Percentiles rank a stretch among this genome's conserved stretches.
Evolutionary conservation across 1,140 invertebrate genomes (phyloP).

Genomic region (Zaprionus taronus): DNA sequence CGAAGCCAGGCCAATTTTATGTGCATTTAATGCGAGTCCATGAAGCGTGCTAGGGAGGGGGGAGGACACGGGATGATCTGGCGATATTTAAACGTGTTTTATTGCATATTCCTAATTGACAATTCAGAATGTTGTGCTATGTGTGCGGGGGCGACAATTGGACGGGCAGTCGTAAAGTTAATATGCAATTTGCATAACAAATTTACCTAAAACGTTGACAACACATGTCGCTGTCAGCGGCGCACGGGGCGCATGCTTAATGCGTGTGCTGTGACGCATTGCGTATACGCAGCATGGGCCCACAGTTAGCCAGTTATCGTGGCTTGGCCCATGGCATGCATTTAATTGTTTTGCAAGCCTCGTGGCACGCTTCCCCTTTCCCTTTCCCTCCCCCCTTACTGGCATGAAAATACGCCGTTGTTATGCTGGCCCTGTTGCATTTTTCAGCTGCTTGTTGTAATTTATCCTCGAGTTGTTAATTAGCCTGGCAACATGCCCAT

Average conservation of each 20-base stretch:
- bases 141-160: constrained; percentile 34
- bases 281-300: constrained; percentile 64
- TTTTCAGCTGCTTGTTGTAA: constrained; percentile 67
- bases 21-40: constrained; percentile 57
- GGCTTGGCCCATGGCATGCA: constrained; percentile 47
- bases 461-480: constrained; percentile 76
- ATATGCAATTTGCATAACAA: constrained; percentile 84
- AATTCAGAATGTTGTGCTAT: constrained; percentile 64
- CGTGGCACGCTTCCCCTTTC: background rate
- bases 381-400: background rate
- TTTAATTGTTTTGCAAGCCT: constrained; percentile 68
- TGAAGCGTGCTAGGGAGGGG: constrained; percentile 26
- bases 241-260: constrained; percentile 53
- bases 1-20: constrained; percentile 64
- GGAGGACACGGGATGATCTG: constrained; percentile 13
- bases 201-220: constrained; percentile 77
- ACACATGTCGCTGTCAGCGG: constrained; percentile 59
- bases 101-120: constrained; percentile 63
- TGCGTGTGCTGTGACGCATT: constrained; percentile 33
- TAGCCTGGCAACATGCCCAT: constrained; percentile 59
- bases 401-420: too few relatives aligned
- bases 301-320: background rate
- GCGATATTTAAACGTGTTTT: constrained; percentile 29
- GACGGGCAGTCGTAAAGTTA: constrained; percentile 73
- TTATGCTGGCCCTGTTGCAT: constrained; percentile 33